These are phyloP conservation scores for Eupeodes luniger DNA, from an alignment of 2,888 invertebrate genomes.

Conservation along the genomic window DNA sequence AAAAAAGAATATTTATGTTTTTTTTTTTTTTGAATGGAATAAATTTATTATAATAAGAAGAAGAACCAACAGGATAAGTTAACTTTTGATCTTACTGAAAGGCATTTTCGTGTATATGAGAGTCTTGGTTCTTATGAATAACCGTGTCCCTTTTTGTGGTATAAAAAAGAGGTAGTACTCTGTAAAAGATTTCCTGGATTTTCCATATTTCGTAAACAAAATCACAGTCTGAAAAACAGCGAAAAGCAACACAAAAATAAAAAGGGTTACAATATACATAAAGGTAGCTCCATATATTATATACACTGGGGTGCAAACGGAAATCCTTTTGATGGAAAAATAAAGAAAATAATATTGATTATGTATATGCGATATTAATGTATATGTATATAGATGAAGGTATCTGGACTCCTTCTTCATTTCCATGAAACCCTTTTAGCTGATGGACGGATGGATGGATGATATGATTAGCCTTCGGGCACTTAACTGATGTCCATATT, in stretches of 20 bases:
- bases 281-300: neutral
- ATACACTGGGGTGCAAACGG: neutral
- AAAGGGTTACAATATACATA: conserved; percentile 24
- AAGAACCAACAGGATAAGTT: conserved; percentile 20
- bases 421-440: conserved; percentile 22
- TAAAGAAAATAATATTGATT: conserved; percentile 62
- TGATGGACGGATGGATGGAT: neutral
- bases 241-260: neutral
- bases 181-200: conserved; percentile 71
- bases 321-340: conserved; percentile 42
- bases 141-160: no score
- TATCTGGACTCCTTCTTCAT: neutral
- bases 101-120: neutral
- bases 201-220: conserved; percentile 62
- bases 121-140: no score
- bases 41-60: conserved; percentile 57
- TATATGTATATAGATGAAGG: neutral
- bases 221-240: conserved; percentile 47
- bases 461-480: conserved; percentile 16
- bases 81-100: conserved; percentile 32
- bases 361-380: conserved; percentile 7
- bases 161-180: neutral
- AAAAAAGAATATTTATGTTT: conserved; percentile 29
- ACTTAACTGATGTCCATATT: conserved; percentile 24
- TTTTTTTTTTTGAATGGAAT: conserved; percentile 60